These are phyloP conservation scores for Apis mellifera DNA, from an alignment of 1,140 invertebrate species.

Conservation along the genomic window Amel_HAv3.1 CM009945.2:2782001-2782500, in stretches of 20 bases:
- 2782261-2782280: background rate
- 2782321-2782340: slow-evolving; percentile 89
- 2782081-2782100: slow-evolving; percentile 86
- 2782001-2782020: slow-evolving; percentile 61
- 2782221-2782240: slow-evolving; percentile 73
- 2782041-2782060: slow-evolving; percentile 76
- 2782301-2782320: slow-evolving; percentile 97
- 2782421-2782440: slow-evolving; percentile 98
- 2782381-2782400: slow-evolving; percentile 97
- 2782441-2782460: slow-evolving; percentile 91
- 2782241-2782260: slow-evolving; percentile 28
- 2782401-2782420: slow-evolving; percentile 97
- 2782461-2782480: slow-evolving; percentile 93
- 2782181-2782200: slow-evolving; percentile 77
- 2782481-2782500: slow-evolving; percentile 91
- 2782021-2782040: slow-evolving; percentile 76
- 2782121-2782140: slow-evolving; percentile 91
- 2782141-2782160: slow-evolving; percentile 93
- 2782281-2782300: slow-evolving; percentile 84
- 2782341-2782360: slow-evolving; percentile 95
- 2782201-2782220: no score
- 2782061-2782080: slow-evolving; percentile 80
- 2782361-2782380: slow-evolving; percentile 99
- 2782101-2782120: slow-evolving; percentile 87
- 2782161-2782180: slow-evolving; percentile 92